A percentile compares a stretch with the other conserved stretches of the same genome.
Evolutionary conservation across 2,888 invertebrate genomes (phyloP).

Genomic region (Agyllia agylla): DNA sequence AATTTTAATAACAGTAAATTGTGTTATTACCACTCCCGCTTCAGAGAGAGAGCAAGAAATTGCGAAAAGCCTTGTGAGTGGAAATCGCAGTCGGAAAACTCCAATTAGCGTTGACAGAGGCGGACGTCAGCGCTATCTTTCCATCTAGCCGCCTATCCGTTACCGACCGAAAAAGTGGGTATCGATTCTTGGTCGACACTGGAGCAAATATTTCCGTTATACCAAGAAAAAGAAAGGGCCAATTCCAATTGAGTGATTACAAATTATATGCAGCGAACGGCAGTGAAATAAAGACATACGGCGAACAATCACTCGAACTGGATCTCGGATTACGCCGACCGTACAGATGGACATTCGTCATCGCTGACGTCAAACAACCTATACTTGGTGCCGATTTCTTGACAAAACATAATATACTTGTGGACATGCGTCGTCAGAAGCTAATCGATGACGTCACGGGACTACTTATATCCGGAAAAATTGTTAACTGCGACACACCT

Average conservation of each 20-base stretch:
- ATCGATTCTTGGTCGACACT: not conserved
- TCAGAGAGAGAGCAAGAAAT: not conserved
- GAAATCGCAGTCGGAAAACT: not conserved
- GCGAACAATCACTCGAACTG: slow-evolving; percentile 37
- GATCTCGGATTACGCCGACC: slow-evolving; percentile 42
- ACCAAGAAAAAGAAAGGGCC: not conserved
- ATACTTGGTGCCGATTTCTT: slow-evolving; percentile 60
- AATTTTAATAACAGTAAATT: not conserved
- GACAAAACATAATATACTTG: slow-evolving; percentile 38
- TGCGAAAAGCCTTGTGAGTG: not conserved
- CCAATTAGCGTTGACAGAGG: not conserved
- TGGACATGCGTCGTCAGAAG: slow-evolving; percentile 31
- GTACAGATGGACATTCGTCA: slow-evolving; percentile 41
- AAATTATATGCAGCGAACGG: slow-evolving; percentile 57
- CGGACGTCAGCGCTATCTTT: not conserved
- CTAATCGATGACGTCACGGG: slow-evolving; percentile 41
- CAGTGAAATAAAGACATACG: slow-evolving; percentile 48
- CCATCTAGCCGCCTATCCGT: not conserved
- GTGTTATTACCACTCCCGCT: not conserved
- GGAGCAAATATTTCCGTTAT: slow-evolving; percentile 6
- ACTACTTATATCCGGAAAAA: not conserved
- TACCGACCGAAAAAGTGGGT: not conserved
- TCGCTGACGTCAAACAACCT: slow-evolving; percentile 48
- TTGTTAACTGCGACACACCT: not conserved
- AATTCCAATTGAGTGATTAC: slow-evolving; percentile 5